These are phyloP conservation scores for Aradophagus sp. DNA, from an alignment of 1,140 invertebrate genomes.

Conservation along the genomic window DNA sequence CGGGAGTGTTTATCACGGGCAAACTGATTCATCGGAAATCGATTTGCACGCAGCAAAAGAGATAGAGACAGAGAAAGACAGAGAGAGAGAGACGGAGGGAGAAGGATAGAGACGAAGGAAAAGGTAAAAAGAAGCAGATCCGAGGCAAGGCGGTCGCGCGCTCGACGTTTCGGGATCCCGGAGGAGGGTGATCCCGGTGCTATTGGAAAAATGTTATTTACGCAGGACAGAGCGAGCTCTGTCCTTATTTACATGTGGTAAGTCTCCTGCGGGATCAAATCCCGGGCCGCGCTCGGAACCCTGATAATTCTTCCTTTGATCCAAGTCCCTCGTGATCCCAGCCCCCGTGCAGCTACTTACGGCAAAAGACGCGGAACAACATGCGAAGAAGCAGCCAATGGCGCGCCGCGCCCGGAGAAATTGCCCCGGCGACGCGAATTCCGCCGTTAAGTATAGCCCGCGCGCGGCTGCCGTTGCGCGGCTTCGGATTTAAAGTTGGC, in stretches of 20 bases:
- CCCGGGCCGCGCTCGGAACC: conserved; percentile 72
- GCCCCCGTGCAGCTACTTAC: conserved; percentile 27
- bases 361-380: conserved; percentile 48
- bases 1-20: not conserved
- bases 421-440: too few species aligned
- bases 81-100: too few species aligned
- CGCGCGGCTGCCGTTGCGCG: too few species aligned
- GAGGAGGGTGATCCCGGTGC: conserved; percentile 64
- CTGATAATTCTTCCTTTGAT: conserved; percentile 77
- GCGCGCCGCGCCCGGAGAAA: conserved; percentile 6
- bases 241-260: conserved; percentile 76
- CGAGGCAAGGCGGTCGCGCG: conserved; percentile 12
- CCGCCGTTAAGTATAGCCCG: too few species aligned
- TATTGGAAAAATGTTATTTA: conserved; percentile 75
- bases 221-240: conserved; percentile 69
- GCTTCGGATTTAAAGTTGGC: conserved; percentile 3
- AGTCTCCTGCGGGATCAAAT: conserved; percentile 76
- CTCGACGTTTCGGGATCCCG: conserved; percentile 40
- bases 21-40: conserved; percentile 22
- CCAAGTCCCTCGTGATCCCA: conserved; percentile 69
- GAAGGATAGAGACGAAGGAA: too few species aligned
- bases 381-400: conserved; percentile 30
- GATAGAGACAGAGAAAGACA: too few species aligned
- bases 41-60: conserved; percentile 17
- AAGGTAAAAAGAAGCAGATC: too few species aligned